phyloP scores from a whole-genome alignment of 2,797 vertebrate genomes.

The Xenentodon cancila region DNA sequence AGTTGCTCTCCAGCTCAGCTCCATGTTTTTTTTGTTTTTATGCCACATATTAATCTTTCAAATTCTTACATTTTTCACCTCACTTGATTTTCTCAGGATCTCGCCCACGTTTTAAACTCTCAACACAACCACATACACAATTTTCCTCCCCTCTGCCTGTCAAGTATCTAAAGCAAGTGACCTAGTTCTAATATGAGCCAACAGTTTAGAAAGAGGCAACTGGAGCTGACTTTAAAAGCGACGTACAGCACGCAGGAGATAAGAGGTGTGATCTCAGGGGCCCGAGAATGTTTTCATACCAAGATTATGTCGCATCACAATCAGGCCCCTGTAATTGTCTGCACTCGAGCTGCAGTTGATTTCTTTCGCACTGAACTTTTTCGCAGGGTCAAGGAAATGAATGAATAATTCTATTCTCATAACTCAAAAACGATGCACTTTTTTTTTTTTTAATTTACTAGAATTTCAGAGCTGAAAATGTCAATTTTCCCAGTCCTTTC shows the following conservation, averaged over 20 bases:
- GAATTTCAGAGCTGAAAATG: constrained; percentile 63
- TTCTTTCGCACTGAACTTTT: constrained; percentile 69
- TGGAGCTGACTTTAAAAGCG: constrained; percentile 49
- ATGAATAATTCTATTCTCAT: constrained; percentile 72
- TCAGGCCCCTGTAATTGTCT: constrained; percentile 70
- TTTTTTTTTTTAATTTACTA: constrained; percentile 30
- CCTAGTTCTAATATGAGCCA: constrained; percentile 63
- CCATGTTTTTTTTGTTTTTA: constrained; percentile 2
- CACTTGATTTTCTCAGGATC: constrained; percentile 5
- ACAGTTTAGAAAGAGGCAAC: constrained; percentile 50
- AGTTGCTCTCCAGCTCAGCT: constrained; percentile 14
- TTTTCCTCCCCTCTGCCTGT: constrained; percentile 40
- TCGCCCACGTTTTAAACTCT: constrained; percentile 21
- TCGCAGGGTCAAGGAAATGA: constrained; percentile 59
- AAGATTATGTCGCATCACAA: constrained; percentile 69
- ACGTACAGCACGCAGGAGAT: constrained; percentile 34
- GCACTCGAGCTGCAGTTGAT: constrained; percentile 62
- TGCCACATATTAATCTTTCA: constrained; percentile 17
- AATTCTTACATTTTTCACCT: constrained; percentile 14
- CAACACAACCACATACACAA: constrained; percentile 37
- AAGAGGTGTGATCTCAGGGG: constrained; percentile 68
- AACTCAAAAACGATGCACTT: constrained; percentile 39
- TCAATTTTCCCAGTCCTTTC: constrained; percentile 55
- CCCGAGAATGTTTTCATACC: constrained; percentile 70
- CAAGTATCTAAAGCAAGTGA: constrained; percentile 42